Conservation (phyloP, 2,113 vertebrate species). For the Ceuthmochares aereus region DNA sequence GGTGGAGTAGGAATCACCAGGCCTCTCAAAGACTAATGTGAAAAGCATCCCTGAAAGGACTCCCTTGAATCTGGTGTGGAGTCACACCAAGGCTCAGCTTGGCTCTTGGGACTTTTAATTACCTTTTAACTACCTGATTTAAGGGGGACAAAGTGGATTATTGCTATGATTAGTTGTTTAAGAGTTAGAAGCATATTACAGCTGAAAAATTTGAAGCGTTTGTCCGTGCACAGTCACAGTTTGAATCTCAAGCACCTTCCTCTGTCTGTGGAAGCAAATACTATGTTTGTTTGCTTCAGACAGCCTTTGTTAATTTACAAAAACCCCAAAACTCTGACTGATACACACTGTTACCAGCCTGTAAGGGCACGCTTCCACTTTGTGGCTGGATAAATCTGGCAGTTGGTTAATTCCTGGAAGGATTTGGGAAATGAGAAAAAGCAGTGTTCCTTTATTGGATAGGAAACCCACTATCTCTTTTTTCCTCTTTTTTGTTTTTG, state of each 20-base stretch:
- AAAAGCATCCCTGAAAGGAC: background rate
- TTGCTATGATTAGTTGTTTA: background rate
- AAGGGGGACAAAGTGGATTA: background rate
- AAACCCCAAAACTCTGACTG: background rate
- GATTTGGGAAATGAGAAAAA: conserved; percentile 8
- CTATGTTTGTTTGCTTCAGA: background rate
- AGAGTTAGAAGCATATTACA: background rate
- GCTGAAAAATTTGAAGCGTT: background rate
- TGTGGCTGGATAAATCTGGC: background rate
- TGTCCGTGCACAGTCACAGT: background rate
- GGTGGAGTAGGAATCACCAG: background rate
- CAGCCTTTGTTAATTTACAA: background rate
- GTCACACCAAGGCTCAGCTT: background rate
- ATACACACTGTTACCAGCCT: background rate
- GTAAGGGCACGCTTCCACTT: background rate
- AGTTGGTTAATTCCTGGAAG: background rate
- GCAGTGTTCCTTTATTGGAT: background rate
- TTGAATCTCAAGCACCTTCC: background rate
- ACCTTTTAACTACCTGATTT: background rate
- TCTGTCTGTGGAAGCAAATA: background rate
- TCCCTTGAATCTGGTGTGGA: background rate
- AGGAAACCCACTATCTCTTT: background rate
- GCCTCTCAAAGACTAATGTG: background rate
- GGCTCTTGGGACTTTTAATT: background rate
- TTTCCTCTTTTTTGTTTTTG: accelerated